phyloP scores from a whole-genome alignment of 2,113 vertebrate species.

The Ovis canadensis region DNA sequence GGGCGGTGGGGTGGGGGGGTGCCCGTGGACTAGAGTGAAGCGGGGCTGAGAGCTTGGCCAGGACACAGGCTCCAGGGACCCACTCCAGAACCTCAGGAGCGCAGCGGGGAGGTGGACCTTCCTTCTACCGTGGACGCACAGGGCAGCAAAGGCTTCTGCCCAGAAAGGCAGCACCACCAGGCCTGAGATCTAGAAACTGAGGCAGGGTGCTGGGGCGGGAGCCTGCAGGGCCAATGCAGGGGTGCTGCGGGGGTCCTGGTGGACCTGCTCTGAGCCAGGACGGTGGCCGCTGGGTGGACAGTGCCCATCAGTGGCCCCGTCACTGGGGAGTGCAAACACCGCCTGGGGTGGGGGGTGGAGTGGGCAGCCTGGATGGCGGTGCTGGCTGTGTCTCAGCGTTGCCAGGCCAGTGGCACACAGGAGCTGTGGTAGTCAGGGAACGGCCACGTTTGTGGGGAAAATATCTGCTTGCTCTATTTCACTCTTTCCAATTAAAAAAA shows the following conservation, averaged over 20 bases:
- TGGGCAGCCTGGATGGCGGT: background rate
- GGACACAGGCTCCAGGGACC: background rate
- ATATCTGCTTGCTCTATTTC: background rate
- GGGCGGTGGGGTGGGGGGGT: fast-evolving
- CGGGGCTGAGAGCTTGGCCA: fast-evolving
- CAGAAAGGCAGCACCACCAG: background rate
- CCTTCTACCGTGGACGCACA: background rate
- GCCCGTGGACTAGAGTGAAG: fast-evolving
- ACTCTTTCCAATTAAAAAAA: background rate
- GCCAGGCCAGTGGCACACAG: background rate
- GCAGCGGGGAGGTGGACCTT: background rate
- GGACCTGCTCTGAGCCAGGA: background rate
- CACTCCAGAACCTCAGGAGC: background rate
- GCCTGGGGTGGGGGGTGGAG: background rate
- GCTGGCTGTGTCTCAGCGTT: fast-evolving
- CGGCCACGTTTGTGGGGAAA: background rate
- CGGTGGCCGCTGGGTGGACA: fast-evolving
- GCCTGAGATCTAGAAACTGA: background rate
- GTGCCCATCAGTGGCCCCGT: fast-evolving
- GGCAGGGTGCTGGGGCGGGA: fast-evolving
- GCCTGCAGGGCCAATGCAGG: fast-evolving
- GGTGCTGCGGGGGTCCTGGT: background rate
- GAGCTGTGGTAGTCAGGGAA: background rate
- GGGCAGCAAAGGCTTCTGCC: background rate
- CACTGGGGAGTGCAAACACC: background rate